These are phyloP conservation scores for Bombyx mandarina DNA, from an alignment of 1,140 invertebrate genomes.

Conservation along the genomic window DNA sequence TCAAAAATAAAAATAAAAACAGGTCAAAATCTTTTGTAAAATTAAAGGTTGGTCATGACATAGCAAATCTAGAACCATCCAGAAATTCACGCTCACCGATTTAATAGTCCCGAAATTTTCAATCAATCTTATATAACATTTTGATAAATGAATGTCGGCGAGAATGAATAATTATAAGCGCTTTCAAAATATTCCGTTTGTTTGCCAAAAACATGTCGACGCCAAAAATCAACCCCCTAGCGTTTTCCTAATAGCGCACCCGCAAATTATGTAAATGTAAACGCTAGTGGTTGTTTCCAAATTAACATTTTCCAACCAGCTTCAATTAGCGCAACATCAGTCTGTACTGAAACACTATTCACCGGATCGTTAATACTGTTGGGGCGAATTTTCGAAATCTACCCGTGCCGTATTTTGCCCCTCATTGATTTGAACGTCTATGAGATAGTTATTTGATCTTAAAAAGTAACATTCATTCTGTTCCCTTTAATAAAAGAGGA, in stretches of 20 bases:
- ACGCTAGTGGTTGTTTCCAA: constrained; percentile 14
- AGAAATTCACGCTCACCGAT: no score
- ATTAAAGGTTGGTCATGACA: no score
- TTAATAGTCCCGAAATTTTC: no score
- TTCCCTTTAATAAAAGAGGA: no score
- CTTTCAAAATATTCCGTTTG: background rate
- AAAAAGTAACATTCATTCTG: no score
- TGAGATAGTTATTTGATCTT: no score
- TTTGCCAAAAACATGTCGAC: constrained; percentile 2
- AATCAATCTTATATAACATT: background rate
- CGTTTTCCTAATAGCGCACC: constrained; percentile 13
- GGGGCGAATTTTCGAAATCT: no score
- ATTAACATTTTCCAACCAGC: constrained; percentile 17
- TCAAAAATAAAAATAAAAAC: no score
- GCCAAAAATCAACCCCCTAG: background rate
- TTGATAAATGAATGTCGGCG: constrained; percentile 5
- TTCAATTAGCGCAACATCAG: constrained; percentile 20
- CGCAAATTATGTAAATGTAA: constrained; percentile 28
- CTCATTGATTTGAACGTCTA: no score
- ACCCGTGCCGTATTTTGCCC: no score
- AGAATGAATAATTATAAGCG: constrained; percentile 5
- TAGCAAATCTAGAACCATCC: no score
- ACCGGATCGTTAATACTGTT: background rate
- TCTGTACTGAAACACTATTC: constrained; percentile 17
- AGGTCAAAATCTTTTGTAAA: no score